Percentiles rank a stretch among this genome's conserved stretches.
phyloP scores from a whole-genome alignment of 2,113 vertebrate species.

The Campylomormyrus numenius region DNA sequence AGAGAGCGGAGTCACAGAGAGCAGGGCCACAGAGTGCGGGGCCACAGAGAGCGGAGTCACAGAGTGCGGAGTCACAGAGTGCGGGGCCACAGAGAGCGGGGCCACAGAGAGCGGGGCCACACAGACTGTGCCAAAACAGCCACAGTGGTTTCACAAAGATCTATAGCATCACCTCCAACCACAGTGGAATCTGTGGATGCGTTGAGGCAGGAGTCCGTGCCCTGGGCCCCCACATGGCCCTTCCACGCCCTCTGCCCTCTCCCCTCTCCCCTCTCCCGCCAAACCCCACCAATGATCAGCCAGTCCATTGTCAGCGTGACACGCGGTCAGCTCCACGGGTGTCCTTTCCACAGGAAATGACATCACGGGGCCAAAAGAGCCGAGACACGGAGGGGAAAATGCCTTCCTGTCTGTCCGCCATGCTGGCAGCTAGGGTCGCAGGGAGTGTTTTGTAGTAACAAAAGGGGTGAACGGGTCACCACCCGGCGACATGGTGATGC shows the following conservation, averaged over 20 bases:
- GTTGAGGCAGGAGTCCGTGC: background rate
- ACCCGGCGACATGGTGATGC: background rate
- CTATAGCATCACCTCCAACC: background rate
- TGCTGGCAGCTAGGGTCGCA: background rate
- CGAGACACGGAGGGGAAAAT: background rate
- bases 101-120: background rate
- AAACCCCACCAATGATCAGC: background rate
- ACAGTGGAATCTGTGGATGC: background rate
- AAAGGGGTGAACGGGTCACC: background rate
- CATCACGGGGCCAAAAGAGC: background rate
- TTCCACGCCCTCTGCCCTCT: background rate
- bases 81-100: no score
- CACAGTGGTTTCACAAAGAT: background rate
- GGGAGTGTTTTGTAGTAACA: background rate
- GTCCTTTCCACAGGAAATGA: constrained; percentile 21
- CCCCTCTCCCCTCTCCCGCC: background rate
- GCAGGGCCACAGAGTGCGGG: no score
- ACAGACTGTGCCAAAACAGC: background rate
- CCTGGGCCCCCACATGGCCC: background rate
- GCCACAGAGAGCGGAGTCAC: no score
- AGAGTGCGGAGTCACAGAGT: no score
- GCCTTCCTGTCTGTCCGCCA: background rate
- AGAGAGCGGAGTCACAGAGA: no score
- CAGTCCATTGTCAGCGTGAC: background rate
- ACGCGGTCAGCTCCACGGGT: constrained; percentile 7